Evolutionary conservation across 1,140 invertebrate genomes (phyloP), one percentile per base, ranked within the genome.

Genomic region (Caerostris darwini): DNA sequence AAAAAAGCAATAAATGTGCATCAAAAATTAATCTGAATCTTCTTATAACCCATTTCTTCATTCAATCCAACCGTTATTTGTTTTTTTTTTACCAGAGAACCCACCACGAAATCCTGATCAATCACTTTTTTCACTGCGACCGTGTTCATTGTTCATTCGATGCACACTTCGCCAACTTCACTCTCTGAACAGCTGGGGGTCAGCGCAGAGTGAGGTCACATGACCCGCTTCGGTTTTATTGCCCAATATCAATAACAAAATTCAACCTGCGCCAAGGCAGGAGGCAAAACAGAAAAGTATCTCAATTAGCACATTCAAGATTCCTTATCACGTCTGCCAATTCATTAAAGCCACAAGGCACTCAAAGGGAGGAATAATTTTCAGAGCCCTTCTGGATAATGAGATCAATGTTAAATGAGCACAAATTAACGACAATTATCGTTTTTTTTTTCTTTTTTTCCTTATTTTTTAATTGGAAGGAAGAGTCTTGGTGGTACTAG

Each of bases 251-350:
- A 77, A 53, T 34, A 77, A 77, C 69, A 34, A 34, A 34, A 77
- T 77, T 12, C 19, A 77, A 34, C 10, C 34, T 34, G 34, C 50
- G 34, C 50, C 12, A 34, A 77, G 69, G 69, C 34, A 77, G 69
- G 69, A 77, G 69, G 69, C 2, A 34, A 77, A 34, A 77, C 50
- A 7, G 12, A 77, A 77, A 77, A 77, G 69, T 77, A 87, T 50
- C 85, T 50, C 57, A 87, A 87, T 50, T 87, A 87, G 59, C 57
- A 53, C 85, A 87, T 87, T 87, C 61, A 61, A 64, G 10, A 34
- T 57, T 87, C 34, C 59, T 87, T 64, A 87, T 64, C 56, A 64
- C 56, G 59, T 17, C 53, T 53, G 5, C 12, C 34, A 87, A 87
- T 87, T 64, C 14, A 87, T 87, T 87, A 87, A 12, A 12, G 17